Evolutionary conservation across 2,888 invertebrate genomes (phyloP).

Genomic region (Sturmia bella): DNA sequence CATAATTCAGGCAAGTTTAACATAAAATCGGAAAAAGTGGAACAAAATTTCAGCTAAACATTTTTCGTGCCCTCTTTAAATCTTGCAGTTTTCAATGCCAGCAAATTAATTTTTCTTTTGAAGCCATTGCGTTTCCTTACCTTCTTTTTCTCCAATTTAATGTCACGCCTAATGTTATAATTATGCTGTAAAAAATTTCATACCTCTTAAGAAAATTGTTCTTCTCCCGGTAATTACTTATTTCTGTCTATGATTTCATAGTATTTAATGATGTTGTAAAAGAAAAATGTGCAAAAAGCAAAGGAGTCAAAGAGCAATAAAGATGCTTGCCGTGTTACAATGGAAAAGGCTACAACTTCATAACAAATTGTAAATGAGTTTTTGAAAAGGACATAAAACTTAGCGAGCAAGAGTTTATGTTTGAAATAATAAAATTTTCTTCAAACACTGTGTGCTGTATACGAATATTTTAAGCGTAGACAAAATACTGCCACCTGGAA

Average conservation of each 20-base stretch:
- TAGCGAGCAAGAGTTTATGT: not conserved
- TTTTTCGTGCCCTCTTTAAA: too few relatives aligned
- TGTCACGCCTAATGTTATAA: not conserved
- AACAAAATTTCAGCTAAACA: too few relatives aligned
- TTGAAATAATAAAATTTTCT: not conserved
- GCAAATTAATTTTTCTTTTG: too few relatives aligned
- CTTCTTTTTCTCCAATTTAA: too few relatives aligned
- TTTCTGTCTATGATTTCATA: conserved; percentile 45
- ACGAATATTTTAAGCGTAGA: too few relatives aligned
- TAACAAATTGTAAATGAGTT: conserved; percentile 45
- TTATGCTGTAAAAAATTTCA: conserved; percentile 8
- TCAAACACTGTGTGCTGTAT: too few relatives aligned
- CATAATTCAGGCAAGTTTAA: too few relatives aligned
- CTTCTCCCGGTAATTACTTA: conserved; percentile 1
- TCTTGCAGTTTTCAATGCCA: too few relatives aligned
- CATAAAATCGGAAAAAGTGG: too few relatives aligned
- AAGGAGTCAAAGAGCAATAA: not conserved
- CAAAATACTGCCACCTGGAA: too few relatives aligned
- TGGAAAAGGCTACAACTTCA: conserved; percentile 2
- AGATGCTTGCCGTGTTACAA: conserved; percentile 1
- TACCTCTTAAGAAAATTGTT: not conserved
- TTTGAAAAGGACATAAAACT: not conserved
- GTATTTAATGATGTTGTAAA: conserved; percentile 54
- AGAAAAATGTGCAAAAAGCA: not conserved
- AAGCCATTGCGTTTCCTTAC: too few relatives aligned